phyloP scores from a whole-genome alignment of 2,888 invertebrate genomes.

The Netelia virgata region DNA sequence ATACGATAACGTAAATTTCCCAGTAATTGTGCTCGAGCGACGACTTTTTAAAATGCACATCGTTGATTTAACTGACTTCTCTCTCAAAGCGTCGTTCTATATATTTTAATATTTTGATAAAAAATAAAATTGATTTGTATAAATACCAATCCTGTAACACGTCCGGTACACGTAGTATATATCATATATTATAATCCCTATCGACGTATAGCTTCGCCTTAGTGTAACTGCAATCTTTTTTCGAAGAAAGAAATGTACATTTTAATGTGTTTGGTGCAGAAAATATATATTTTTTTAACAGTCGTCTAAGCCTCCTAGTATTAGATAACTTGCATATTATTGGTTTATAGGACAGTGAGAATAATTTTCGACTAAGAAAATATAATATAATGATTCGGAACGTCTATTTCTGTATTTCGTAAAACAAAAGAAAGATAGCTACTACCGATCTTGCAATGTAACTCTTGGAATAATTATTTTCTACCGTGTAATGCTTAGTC shows the following conservation, averaged over 20 bases:
- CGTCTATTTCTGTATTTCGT: background rate
- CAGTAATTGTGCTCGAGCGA: constrained; percentile 9
- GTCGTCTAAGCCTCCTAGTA: constrained; percentile 4
- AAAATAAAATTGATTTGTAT: constrained; percentile 42
- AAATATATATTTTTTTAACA: constrained; percentile 69
- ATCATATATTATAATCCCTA: constrained; percentile 20
- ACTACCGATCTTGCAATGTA: no score
- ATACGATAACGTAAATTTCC: constrained; percentile 6
- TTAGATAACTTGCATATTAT: background rate
- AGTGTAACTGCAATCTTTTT: constrained; percentile 45
- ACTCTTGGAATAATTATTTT: no score
- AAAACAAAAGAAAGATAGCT: background rate
- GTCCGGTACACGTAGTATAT: constrained; percentile 10
- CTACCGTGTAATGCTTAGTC: no score
- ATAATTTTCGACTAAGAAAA: background rate
- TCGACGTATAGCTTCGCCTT: constrained; percentile 32
- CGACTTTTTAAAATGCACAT: constrained; percentile 22
- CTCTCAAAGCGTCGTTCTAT: constrained; percentile 50
- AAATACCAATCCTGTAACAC: constrained; percentile 14
- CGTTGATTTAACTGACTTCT: constrained; percentile 48
- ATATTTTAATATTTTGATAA: constrained; percentile 17
- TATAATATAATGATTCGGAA: constrained; percentile 22
- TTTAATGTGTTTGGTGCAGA: constrained; percentile 67
- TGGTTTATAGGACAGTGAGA: background rate
- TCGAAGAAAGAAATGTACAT: constrained; percentile 52